Evolutionary conservation across 2,797 vertebrate genomes (phyloP), one percentile per base, ranked within the genome.

Genomic region (Orestias chungarensis): DNA sequence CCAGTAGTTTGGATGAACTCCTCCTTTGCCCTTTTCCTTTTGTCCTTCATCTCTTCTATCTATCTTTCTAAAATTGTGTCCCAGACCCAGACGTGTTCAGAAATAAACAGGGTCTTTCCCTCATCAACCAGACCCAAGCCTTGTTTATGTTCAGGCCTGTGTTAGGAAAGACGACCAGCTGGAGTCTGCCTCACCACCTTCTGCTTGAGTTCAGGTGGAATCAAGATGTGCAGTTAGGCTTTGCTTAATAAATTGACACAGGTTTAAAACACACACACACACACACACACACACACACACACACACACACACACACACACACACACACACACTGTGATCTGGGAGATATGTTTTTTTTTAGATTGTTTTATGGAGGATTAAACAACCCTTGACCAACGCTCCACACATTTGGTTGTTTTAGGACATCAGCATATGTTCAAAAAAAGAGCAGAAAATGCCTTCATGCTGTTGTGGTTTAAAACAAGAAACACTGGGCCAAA

Each of bases 81-180:
- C 83, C 89, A 92, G 91, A 93, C 91, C 79, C 85, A 92, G 93
- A 94, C 93, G 66, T 86, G 87, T 93, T 89, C 91, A 93, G 91
- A 93, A 94, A 94, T 94, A 93, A 94, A 93, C 92, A 69, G 87
- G 89, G 78, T 82, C 82, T 91, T 87, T 80, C 78, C 82, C 70
- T 88, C 82, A 80, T 85, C 84, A 83, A 87, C 83, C 77, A 87
- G 86, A 89, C 86, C 87, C 80, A 64, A 85, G 84, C 87, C 82
- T 81, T 93, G 92, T 93, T 94, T 93, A 92, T 82, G 82, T 92
- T 92, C 55, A 73, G 86, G 82, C 79, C 82, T 50, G 79, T 68
- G 71, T 70, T 70, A 50, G 59, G 77, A 82, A 74, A 50, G 57
- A 74, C 84, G 83, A 78, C n/a, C 79, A 90, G 88, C 85, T 88